Base-by-base conservation (phyloP, 2,797 vertebrate species). In the Xerus rutilus region DNA sequence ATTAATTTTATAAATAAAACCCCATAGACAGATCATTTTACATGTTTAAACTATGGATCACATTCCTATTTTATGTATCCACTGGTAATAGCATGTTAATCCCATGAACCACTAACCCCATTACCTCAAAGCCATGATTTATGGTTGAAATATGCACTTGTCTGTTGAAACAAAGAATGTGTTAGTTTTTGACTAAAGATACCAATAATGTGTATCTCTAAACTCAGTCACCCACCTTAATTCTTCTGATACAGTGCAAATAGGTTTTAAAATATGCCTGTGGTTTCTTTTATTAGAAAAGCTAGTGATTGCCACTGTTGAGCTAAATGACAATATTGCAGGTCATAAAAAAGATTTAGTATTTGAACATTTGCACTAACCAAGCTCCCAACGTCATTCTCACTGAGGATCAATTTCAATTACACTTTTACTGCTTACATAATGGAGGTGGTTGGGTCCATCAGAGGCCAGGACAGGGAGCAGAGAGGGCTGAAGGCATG, bases 261-360 rank as follows among this genome's bases (percentile, higher is more conserved):
- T 74, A 82, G 47, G 9, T 78, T 92, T 90, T 88, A 83, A 43
- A 32, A 93, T 43, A 79, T 4, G 67, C 18, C 30, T 43, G 54
- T 57, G 93, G 32, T 88, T 93, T 70, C 49, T 62, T 92, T 96
- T 94, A 73, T 95, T 86, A 82, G 72, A 94, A 91, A 96, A 82
- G 70, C 35, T 62, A 76, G 23, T 81, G n/a, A 64, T 62, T 54
- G 91, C 8, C 77, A 73, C 49, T 64, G 10, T 59, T 69, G 67
- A 52, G 21, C 21, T 77, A 92, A 81, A 69, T 73, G 84, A 92
- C 89, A 95, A n/a, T 65, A 89, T 70, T 79, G 70, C 3, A 28
- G 93, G 32, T 81, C 76, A 94, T 79, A 52, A 89, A 84, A 89
- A 59, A 74, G 74, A 96, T 85, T 88, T 92, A 67, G 43, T 76